Evolutionary conservation across 2,888 invertebrate species (phyloP).

Genomic region (Esperia sulphurella): DNA sequence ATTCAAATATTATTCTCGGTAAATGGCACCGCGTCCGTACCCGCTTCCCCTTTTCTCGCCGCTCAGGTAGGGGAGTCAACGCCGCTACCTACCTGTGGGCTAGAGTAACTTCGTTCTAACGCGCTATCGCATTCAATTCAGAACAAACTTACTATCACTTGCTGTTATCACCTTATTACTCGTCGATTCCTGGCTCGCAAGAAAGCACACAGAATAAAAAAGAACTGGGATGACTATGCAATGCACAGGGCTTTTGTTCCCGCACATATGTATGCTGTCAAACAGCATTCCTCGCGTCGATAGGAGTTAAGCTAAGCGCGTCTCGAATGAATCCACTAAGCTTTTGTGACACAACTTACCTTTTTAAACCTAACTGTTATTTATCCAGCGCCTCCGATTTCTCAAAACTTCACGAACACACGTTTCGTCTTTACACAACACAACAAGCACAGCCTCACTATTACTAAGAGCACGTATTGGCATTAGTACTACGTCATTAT

Average conservation of each 20-base stretch:
- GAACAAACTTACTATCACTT: conserved; percentile 24
- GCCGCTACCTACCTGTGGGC: conserved; percentile 52
- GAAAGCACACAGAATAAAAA: conserved; percentile 63
- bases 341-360: conserved; percentile 76
- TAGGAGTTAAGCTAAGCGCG: conserved; percentile 61
- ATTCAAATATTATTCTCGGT: conserved; percentile 59
- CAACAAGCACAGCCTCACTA: conserved; percentile 55
- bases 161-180: conserved; percentile 28
- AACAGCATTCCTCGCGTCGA: conserved; percentile 75
- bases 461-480: conserved; percentile 40
- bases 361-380: conserved; percentile 74
- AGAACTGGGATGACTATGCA: conserved; percentile 68
- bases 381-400: conserved; percentile 55
- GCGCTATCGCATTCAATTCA: conserved; percentile 35
- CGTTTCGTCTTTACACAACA: conserved; percentile 45
- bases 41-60: conserved; percentile 46
- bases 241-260: conserved; percentile 76
- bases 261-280: conserved; percentile 74
- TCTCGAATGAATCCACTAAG: conserved; percentile 63
- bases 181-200: conserved; percentile 26
- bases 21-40: conserved; percentile 58
- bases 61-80: conserved; percentile 61
- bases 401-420: conserved; percentile 42
- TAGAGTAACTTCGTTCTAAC: conserved; percentile 39
- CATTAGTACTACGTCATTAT: conserved; percentile 59